Evolutionary conservation across 2,113 vertebrate genomes (phyloP).

Genomic region (Labeo rohita): DNA sequence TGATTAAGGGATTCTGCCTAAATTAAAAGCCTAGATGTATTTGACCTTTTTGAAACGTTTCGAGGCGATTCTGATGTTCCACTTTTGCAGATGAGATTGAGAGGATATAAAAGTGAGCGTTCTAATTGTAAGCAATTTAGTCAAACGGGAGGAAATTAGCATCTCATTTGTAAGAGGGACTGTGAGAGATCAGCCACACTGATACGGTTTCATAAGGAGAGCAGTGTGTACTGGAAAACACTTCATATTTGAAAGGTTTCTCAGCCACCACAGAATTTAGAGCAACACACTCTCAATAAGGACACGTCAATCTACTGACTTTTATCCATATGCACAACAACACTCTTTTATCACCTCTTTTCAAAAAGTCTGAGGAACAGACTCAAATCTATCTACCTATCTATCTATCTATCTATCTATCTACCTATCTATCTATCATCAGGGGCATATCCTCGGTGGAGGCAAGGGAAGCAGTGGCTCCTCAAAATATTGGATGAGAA

Average conservation of each 20-base stretch:
- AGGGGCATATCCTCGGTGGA: too few relatives aligned
- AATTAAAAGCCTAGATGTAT: conserved; percentile 43
- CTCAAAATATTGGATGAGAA: too few relatives aligned
- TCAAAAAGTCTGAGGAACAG: not conserved
- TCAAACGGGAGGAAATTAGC: conserved; percentile 41
- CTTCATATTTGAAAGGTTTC: not conserved
- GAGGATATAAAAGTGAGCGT: conserved; percentile 36
- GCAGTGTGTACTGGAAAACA: not conserved
- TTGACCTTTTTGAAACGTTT: conserved; percentile 49
- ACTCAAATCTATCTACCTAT: not conserved
- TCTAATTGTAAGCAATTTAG: conserved; percentile 46
- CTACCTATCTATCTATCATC: too few relatives aligned
- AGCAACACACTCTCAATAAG: not conserved
- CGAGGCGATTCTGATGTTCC: conserved; percentile 40
- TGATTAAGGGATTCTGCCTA: conserved; percentile 47
- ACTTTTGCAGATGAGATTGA: conserved; percentile 36
- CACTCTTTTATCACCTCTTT: not conserved
- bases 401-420: too few relatives aligned
- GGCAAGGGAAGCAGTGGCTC: too few relatives aligned
- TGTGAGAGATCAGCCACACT: conserved; percentile 1
- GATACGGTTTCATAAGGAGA: conserved; percentile 4
- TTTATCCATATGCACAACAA: not conserved
- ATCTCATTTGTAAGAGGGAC: conserved; percentile 38
- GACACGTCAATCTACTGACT: not conserved
- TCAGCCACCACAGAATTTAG: not conserved